phyloP scores from a whole-genome alignment of 2,888 invertebrate species.

The Tupiocoris notatus region DNA sequence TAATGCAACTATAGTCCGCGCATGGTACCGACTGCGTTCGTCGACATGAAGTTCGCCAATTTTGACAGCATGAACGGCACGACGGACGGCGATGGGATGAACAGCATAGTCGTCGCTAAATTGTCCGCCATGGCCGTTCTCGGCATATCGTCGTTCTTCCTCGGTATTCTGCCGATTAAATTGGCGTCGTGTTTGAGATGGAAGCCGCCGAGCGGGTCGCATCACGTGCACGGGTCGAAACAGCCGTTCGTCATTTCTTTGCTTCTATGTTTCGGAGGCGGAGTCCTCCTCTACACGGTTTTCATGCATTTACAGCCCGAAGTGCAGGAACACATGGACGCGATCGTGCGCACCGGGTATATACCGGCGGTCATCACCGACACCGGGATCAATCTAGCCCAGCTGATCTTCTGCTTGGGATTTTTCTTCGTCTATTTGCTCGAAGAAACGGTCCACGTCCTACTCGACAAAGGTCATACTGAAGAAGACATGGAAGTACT shows the following conservation, averaged over 20 bases:
- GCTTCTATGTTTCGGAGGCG: constrained; percentile 65
- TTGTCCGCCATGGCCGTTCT: constrained; percentile 75
- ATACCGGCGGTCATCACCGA: constrained; percentile 54
- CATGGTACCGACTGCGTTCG: too few relatives aligned
- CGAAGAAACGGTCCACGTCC: constrained; percentile 62
- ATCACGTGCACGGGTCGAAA: constrained; percentile 44
- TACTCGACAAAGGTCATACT: constrained; percentile 54
- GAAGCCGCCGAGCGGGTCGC: constrained; percentile 33
- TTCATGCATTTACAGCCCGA: constrained; percentile 67
- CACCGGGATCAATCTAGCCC: constrained; percentile 57
- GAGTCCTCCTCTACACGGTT: constrained; percentile 65
- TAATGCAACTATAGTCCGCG: too few relatives aligned
- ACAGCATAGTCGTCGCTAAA: constrained; percentile 65
- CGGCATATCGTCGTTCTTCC: constrained; percentile 70
- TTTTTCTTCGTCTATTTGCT: constrained; percentile 66
- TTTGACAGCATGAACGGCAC: constrained; percentile 31
- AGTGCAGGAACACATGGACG: constrained; percentile 61
- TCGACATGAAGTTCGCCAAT: constrained; percentile 43
- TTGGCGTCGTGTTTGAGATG: constrained; percentile 56
- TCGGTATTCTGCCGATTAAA: constrained; percentile 72
- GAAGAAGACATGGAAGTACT: constrained; percentile 55
- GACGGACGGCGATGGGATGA: constrained; percentile 15
- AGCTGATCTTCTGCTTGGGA: constrained; percentile 63
- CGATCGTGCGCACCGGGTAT: constrained; percentile 55
- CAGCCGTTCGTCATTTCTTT: constrained; percentile 58